Base-by-base conservation (phyloP, 2,797 vertebrate genomes). In the Heteromormyrus szaboi region DNA sequence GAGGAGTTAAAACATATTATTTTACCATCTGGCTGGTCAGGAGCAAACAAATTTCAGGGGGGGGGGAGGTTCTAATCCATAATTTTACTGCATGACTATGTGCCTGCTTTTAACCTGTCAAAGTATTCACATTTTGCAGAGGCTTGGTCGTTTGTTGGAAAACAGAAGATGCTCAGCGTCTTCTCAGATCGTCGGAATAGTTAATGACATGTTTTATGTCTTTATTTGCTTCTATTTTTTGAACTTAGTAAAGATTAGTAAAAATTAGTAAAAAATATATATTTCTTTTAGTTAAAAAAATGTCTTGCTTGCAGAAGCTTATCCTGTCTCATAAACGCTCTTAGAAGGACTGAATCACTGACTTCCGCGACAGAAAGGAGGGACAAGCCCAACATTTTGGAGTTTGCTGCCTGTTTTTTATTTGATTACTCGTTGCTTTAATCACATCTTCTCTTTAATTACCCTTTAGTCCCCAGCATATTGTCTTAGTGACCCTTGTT, bases 341-440 rank as follows among this genome's bases (percentile, higher is more conserved):
- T 14, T 85, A 62, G n/a, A 5, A 62, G 17, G 46, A 25, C 22
- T 22, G 44, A 22, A 84, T 65, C 29, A 54, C 51, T 85, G 41
- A 50, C 44, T 53, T 65, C 7, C 48, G 22, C 44, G 87, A 76
- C 65, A 41, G 62, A 51, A 51, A 19, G 44, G 19, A 85, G 25
- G 88, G 81, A 53, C 48, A 48, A 48, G 46, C 29, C 25, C 54
- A 48, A 48, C 19, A 41, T 83, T 90, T 89, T 87, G 90, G 89
- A 90, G 89, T 88, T 51, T 88, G 41, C 81, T 87, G 53, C 88
- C 22, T 46, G 19, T 89, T 89, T 72, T 65, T 53, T 54, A 91
- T 89, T 88, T 7, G 88, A 90, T 92, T 90, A 92, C 72, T 88
- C 86, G 50, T 65, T 86, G 65, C 89, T 89, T 44, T 89, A 86